Conservation (phyloP, 2,113 vertebrate species). For the Neomonachus schauinslandi region DNA sequence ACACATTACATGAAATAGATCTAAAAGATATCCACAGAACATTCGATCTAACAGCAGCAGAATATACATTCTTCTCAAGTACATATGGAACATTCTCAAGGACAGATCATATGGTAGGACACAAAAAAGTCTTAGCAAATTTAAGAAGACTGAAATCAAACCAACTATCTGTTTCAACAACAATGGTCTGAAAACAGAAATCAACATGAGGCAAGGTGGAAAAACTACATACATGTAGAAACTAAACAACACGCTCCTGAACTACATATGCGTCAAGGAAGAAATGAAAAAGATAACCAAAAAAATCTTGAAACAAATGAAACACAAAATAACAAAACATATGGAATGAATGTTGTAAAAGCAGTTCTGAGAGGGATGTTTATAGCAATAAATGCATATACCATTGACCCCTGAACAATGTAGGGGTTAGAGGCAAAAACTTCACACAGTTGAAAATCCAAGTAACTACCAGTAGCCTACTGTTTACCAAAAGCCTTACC, state of each 20-base stretch:
- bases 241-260: neutral
- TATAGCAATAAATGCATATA: neutral
- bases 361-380: neutral
- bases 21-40: neutral
- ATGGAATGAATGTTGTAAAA: neutral
- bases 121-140: neutral
- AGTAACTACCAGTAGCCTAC: neutral
- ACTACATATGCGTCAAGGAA: neutral
- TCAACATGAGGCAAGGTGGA: neutral
- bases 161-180: neutral
- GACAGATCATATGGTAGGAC: neutral
- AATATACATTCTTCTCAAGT: neutral
- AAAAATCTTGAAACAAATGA: neutral
- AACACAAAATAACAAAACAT: neutral
- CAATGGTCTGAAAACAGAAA: neutral
- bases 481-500: neutral
- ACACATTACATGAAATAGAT: neutral
- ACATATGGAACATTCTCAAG: neutral
- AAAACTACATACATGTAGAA: neutral
- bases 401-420: neutral
- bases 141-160: neutral
- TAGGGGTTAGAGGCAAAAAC: neutral
- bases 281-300: neutral
- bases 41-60: neutral
- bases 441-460: neutral